Conservation (phyloP, 2,797 vertebrate species). For the Acestrorhynchus altus region DNA sequence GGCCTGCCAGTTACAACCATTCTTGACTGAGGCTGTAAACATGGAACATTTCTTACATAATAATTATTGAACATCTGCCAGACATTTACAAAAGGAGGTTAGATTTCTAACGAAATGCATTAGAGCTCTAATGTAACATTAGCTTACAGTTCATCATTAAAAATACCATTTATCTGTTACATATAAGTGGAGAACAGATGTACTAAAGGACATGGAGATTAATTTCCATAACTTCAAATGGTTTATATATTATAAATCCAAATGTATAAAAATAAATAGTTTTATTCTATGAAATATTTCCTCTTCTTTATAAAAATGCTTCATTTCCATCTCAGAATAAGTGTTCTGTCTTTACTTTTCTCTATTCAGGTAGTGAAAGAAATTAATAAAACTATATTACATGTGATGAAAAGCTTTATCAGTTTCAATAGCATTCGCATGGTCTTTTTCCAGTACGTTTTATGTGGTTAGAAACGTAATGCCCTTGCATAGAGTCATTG, state of each 20-base stretch:
- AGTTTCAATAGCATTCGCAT: constrained; percentile 21
- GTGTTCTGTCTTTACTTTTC: constrained; percentile 23
- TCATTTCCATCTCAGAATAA: constrained; percentile 24
- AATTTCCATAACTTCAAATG: constrained; percentile 65
- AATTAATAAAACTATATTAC: constrained; percentile 27
- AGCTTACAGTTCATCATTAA: constrained; percentile 32
- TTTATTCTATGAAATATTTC: constrained; percentile 66
- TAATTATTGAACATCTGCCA: not conserved
- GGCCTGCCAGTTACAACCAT: constrained; percentile 38
- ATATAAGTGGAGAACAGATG: constrained; percentile 44
- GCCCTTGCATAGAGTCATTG: constrained; percentile 2
- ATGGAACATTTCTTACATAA: not conserved
- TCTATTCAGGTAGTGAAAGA: constrained; percentile 14
- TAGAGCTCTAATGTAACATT: constrained; percentile 35
- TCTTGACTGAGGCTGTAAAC: not conserved
- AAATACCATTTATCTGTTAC: constrained; percentile 46
- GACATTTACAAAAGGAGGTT: constrained; percentile 17
- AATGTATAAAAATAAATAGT: constrained; percentile 85
- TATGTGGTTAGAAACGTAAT: constrained; percentile 17
- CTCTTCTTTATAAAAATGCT: constrained; percentile 51
- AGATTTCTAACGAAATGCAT: constrained; percentile 32
- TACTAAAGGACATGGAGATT: constrained; percentile 63
- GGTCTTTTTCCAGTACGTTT: constrained; percentile 28
- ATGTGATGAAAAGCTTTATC: constrained; percentile 29
- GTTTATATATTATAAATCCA: constrained; percentile 79